These are phyloP conservation scores for Campylomormyrus numenius DNA, from an alignment of 2,113 vertebrate genomes.

Conservation along the genomic window DNA sequence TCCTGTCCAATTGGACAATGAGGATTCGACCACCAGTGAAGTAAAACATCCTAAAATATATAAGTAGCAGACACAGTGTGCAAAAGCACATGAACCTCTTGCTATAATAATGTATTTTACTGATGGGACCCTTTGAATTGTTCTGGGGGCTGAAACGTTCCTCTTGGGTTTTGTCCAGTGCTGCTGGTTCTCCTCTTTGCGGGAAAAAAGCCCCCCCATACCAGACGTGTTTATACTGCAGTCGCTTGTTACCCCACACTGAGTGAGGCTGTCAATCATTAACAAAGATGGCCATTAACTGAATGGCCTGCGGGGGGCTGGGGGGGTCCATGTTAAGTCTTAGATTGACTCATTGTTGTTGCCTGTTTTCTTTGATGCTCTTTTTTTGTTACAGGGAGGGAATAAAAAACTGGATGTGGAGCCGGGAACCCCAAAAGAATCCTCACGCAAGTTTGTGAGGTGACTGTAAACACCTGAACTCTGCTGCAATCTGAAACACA, in stretches of 20 bases:
- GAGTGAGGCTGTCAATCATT: not conserved
- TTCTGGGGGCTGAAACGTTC: not conserved
- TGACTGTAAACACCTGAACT: slow-evolving; percentile 22
- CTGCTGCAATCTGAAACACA: not conserved
- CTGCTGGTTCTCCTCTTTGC: not conserved
- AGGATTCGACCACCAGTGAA: not conserved
- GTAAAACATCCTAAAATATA: not conserved
- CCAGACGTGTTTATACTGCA: not conserved
- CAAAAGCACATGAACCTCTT: not conserved
- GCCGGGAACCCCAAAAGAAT: slow-evolving; percentile 15
- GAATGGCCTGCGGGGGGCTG: not conserved
- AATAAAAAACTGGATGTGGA: slow-evolving; percentile 29
- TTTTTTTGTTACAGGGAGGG: slow-evolving; percentile 39
- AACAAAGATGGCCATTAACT: not conserved
- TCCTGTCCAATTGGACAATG: not conserved
- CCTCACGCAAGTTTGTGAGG: slow-evolving; percentile 60
- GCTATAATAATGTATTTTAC: not conserved
- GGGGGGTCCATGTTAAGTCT: not conserved
- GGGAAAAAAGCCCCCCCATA: not conserved
- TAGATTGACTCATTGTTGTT: not conserved
- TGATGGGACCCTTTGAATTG: not conserved
- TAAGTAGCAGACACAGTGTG: not conserved
- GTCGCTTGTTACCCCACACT: not conserved
- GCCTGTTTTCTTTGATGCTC: not conserved
- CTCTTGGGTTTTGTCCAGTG: not conserved